Conservation (phyloP, 2,797 vertebrate genomes). For the Podarcis lilfordi region DNA sequence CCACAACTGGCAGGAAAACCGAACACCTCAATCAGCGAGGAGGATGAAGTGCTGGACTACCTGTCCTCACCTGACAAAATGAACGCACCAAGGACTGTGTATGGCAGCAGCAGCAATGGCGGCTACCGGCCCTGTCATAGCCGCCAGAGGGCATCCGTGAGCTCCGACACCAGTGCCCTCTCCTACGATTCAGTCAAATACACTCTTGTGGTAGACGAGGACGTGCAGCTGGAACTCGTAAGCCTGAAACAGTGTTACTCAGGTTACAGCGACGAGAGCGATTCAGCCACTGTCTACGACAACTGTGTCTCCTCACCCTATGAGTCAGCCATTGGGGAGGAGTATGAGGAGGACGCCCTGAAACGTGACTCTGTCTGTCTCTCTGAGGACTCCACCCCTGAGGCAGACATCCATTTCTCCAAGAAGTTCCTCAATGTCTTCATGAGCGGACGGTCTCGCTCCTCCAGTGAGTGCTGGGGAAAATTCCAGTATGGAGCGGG, state of each 20-base stretch:
- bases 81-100: constrained; percentile 63
- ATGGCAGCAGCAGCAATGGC: constrained; percentile 64
- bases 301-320: constrained; percentile 96
- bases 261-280: constrained; percentile 95
- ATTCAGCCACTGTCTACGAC: constrained; percentile 94
- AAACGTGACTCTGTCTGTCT: constrained; percentile 87
- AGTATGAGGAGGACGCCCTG: constrained; percentile 90
- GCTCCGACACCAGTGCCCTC: constrained; percentile 92
- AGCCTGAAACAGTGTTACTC: constrained; percentile 95
- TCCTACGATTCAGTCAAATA: constrained; percentile 99
- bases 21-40: constrained; percentile 90
- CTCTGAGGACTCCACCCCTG: constrained; percentile 92
- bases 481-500: not conserved
- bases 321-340: constrained; percentile 91
- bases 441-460: constrained; percentile 93
- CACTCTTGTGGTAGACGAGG: constrained; percentile 95
- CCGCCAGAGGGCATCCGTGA: constrained; percentile 86
- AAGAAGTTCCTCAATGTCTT: constrained; percentile 99
- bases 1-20: constrained; percentile 85
- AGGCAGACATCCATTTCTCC: constrained; percentile 91
- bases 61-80: constrained; percentile 78
- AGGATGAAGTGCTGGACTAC: constrained; percentile 85
- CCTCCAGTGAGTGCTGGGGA: constrained; percentile 89
- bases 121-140: constrained; percentile 64
- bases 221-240: constrained; percentile 93